These are phyloP conservation scores for Ancistrus triradiatus DNA, from an alignment of 2,113 vertebrate genomes.

Conservation along the genomic window DNA sequence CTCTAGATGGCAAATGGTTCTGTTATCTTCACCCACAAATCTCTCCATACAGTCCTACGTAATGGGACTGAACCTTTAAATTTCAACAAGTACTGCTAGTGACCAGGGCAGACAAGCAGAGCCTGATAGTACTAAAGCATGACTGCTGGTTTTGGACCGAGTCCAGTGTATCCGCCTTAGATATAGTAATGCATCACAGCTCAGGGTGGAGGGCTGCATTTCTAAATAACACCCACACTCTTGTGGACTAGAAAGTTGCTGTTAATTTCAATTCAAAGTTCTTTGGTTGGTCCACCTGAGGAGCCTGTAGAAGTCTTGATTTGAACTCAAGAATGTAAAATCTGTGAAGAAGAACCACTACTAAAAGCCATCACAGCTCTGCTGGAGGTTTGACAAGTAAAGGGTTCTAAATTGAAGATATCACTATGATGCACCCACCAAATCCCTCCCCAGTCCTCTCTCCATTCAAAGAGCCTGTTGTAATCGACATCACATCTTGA, in stretches of 20 bases:
- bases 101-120: conserved; percentile 11
- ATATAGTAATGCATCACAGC: conserved; percentile 19
- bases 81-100: background rate
- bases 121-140: conserved; percentile 33
- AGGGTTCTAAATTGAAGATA: too few relatives aligned
- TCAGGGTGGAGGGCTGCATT: conserved; percentile 23
- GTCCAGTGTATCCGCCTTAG: conserved; percentile 51
- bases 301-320: background rate
- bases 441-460: too few relatives aligned
- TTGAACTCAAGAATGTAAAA: too few relatives aligned
- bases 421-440: too few relatives aligned
- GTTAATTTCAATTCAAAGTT: background rate
- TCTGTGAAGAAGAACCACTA: too few relatives aligned
- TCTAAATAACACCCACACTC: background rate
- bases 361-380: too few relatives aligned
- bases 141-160: conserved; percentile 42
- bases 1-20: background rate
- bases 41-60: background rate
- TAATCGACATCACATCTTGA: too few relatives aligned
- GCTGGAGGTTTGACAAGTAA: too few relatives aligned
- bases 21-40: background rate
- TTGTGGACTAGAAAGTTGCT: background rate
- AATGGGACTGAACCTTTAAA: background rate
- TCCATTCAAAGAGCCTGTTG: too few relatives aligned
- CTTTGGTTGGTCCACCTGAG: background rate